phyloP scores from a whole-genome alignment of 2,113 vertebrate species.

The Halcyon senegalensis region DNA sequence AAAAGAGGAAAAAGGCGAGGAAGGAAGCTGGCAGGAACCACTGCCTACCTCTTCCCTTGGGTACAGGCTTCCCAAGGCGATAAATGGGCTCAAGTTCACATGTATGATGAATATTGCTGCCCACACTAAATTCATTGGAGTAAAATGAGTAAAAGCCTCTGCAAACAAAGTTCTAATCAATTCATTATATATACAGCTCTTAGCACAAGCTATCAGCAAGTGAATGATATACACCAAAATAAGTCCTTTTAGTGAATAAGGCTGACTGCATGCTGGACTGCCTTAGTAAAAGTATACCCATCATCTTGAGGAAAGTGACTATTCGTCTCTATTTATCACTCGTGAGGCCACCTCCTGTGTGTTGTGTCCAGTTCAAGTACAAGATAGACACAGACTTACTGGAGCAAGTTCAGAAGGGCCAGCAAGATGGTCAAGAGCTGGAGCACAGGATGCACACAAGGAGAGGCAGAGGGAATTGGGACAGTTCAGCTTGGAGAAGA shows the following conservation, averaged over 20 bases:
- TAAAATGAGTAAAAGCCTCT: neutral
- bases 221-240: neutral
- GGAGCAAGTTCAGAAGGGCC: neutral
- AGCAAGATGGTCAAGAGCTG: neutral
- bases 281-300: neutral
- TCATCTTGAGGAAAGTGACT: neutral
- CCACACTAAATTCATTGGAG: neutral
- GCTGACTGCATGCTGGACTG: neutral
- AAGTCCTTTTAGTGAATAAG: neutral
- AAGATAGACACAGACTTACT: neutral
- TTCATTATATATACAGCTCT: neutral
- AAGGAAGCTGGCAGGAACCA: neutral
- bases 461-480: neutral
- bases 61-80: neutral
- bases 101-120: neutral
- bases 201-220: neutral
- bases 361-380: neutral
- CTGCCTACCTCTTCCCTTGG: neutral
- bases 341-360: neutral
- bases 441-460: neutral
- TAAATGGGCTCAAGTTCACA: neutral
- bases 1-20: neutral
- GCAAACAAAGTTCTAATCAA: neutral
- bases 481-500: neutral
- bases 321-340: neutral